Evolutionary conservation across 2,797 vertebrate species (phyloP).

Genomic region (Salarias fasciatus): DNA sequence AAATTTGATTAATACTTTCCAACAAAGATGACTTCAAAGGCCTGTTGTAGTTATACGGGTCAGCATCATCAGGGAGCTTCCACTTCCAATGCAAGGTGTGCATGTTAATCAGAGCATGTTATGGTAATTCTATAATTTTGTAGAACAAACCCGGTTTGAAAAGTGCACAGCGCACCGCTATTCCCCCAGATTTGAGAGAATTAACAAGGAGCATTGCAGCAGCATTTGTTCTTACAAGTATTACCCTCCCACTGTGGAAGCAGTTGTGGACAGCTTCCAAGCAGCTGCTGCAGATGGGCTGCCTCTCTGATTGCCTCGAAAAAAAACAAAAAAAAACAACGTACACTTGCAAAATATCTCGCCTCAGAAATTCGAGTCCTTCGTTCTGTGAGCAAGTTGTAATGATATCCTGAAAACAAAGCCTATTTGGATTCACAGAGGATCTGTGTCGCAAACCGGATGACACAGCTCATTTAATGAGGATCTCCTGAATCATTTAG

Average conservation of each 20-base stretch:
- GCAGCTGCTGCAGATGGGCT: conserved; percentile 42
- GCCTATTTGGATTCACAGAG: conserved; percentile 13
- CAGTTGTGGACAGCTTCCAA: conserved; percentile 44
- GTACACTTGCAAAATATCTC: neutral
- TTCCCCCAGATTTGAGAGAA: conserved; percentile 40
- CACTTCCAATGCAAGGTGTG: conserved; percentile 33
- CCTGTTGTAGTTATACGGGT: conserved; percentile 35
- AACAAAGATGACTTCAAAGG: conserved; percentile 67
- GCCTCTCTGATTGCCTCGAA: conserved; percentile 33
- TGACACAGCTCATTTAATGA: conserved; percentile 9
- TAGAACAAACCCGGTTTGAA: conserved; percentile 50
- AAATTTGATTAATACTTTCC: conserved; percentile 54
- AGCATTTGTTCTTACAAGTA: conserved; percentile 55
- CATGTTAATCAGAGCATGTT: conserved; percentile 55
- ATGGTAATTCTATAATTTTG: conserved; percentile 52
- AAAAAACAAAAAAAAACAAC: too few relatives aligned
- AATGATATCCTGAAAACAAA: conserved; percentile 6
- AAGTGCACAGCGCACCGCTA: conserved; percentile 32
- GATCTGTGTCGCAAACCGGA: neutral
- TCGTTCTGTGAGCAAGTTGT: neutral
- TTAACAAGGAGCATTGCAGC: conserved; percentile 41
- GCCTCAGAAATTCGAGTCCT: conserved; percentile 18
- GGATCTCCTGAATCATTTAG: conserved; percentile 18
- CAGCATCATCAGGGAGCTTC: conserved; percentile 37
- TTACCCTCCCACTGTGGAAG: conserved; percentile 48